phyloP scores from a whole-genome alignment of 1,140 invertebrate species.

The Drosophila nigromelanica region DNA sequence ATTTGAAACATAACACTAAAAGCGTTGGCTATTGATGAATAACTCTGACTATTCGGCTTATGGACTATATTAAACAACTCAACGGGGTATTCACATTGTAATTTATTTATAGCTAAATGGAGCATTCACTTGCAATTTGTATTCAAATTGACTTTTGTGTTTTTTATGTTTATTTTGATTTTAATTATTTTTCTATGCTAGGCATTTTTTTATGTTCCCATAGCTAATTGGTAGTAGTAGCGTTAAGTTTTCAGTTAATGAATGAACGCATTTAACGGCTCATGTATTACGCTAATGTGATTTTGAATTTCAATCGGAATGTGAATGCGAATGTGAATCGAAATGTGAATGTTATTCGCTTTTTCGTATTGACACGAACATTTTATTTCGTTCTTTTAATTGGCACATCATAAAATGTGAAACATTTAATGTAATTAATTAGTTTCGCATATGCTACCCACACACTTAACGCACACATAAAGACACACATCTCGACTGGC shows the following conservation, averaged over 20 bases:
- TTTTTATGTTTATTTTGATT: background rate
- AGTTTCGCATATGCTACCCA: constrained; percentile 27
- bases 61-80: background rate
- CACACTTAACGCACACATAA: background rate
- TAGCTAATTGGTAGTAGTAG: constrained; percentile 19
- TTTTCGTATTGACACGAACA: constrained; percentile 36
- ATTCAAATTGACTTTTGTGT: constrained; percentile 5
- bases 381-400: constrained; percentile 60
- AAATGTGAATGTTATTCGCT: constrained; percentile 34
- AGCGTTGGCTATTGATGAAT: constrained; percentile 12
- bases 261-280: constrained; percentile 34
- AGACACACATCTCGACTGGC: constrained; percentile 16
- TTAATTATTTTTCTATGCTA: background rate
- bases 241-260: constrained; percentile 24
- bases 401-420: constrained; percentile 66
- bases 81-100: background rate
- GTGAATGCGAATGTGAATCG: constrained; percentile 13
- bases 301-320: constrained; percentile 12
- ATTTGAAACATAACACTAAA: constrained; percentile 15
- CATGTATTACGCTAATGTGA: constrained; percentile 29
- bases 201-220: constrained; percentile 16
- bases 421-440: constrained; percentile 65
- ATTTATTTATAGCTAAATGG: constrained; percentile 1
- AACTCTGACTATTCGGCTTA: background rate
- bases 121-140: constrained; percentile 22